phyloP scores from a whole-genome alignment of 53 echinoderm and acorn worm genomes.

The Patiria pectinifera region DNA sequence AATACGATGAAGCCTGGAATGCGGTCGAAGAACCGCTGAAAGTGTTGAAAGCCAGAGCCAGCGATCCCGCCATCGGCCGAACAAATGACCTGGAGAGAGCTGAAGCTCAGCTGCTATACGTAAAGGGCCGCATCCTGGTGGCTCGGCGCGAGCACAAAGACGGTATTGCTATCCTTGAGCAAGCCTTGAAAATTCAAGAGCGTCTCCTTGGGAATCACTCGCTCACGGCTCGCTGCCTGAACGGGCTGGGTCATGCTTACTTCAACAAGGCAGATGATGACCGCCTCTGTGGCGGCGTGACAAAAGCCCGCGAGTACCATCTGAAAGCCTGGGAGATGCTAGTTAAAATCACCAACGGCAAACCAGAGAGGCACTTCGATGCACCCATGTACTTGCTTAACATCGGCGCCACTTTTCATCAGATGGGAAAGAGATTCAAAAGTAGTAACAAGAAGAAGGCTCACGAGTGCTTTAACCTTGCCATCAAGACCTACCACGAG shows the following conservation, averaged over 20 bases:
- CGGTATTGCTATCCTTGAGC: conserved; percentile 64
- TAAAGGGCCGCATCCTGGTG: conserved; percentile 66
- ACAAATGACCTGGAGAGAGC: conserved; percentile 62
- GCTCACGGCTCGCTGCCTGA: conserved; percentile 80
- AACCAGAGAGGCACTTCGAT: conserved; percentile 90
- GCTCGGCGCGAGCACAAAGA: conserved; percentile 55
- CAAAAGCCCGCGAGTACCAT: conserved; percentile 76
- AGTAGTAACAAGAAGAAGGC: conserved; percentile 42
- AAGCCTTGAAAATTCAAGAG: conserved; percentile 61
- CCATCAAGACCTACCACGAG: conserved; percentile 75
- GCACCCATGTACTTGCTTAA: conserved; percentile 82
- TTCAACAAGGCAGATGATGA: conserved; percentile 62
- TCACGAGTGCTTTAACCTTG: conserved; percentile 44
- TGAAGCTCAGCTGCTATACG: conserved; percentile 70
- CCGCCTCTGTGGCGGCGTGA: conserved; percentile 4
- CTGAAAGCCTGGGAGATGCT: conserved; percentile 83
- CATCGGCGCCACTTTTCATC: conserved; percentile 82
- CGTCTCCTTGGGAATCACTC: conserved; percentile 67
- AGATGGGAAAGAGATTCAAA: conserved; percentile 68
- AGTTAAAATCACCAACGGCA: conserved; percentile 60
- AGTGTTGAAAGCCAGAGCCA: conserved; percentile 42
- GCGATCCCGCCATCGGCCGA: background rate
- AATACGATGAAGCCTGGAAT: conserved; percentile 38
- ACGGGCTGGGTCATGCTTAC: conserved; percentile 84
- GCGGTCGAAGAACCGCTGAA: conserved; percentile 46